Base-by-base conservation (phyloP, 2,797 vertebrate genomes). In the Pangasius djambal region DNA sequence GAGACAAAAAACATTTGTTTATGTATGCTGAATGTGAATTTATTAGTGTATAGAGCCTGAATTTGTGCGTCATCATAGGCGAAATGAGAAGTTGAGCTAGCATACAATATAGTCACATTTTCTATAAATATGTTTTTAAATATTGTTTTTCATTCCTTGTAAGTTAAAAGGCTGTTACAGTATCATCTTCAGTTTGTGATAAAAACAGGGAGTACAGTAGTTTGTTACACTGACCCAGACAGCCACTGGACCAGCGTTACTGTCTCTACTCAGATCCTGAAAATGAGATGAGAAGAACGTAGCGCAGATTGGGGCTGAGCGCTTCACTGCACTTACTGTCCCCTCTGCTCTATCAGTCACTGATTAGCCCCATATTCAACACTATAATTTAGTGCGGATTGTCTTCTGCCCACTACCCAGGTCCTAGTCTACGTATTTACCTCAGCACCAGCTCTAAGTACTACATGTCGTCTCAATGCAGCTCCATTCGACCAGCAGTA, bases 271-370 rank as follows among this genome's bases (percentile, higher is more conserved):
- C 44, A 31, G 83, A 79, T 74, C 83, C 74, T 75, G 88, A 55
- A 15, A 84, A 88, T 74, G 89, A 87, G 84, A 81, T 48, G 85
- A 83, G 81, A 28, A 85, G 88, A 88, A 87, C 81, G 37, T 44
- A 55, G 83, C 78, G 85, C 92, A 92, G 90, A 91, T 92, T 92
- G 92, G 83, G 92, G 92, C 92, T 92, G 92, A 92, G 87, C 88
- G 92, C 90, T 91, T 87, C 89, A 88, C 82, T 91, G 89, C 90
- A 87, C 90, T 91, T 88, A 89, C 89, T 86, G 89, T 83, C 89
- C 83, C 89, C 88, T 90, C 88, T 87, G 89, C 90, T 89, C 88
- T 87, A 88, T 89, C 88, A 91, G 87, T 90, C 87, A 28, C 87
- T 89, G 89, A 92, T 92, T 89, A 90, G 82, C 90, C 85, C 87